Evolutionary conservation across 2,888 invertebrate genomes (phyloP).

Genomic region (Hirtodrosophila alboralis): DNA sequence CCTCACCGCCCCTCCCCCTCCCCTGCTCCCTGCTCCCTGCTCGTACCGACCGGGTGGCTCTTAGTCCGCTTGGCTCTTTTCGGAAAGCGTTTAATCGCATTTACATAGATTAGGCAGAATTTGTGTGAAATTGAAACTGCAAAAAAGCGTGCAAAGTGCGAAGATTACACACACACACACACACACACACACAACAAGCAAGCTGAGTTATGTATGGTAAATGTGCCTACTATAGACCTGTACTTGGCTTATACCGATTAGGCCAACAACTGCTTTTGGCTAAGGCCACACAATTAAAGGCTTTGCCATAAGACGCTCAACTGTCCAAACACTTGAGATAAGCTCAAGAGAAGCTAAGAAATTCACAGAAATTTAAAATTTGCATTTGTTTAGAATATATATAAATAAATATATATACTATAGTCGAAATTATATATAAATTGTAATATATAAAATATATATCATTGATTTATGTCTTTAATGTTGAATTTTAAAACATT

Average conservation of each 20-base stretch:
- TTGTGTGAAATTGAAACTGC: conserved; percentile 79
- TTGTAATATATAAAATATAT: no score
- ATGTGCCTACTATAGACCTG: no score
- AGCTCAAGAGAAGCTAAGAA: neutral
- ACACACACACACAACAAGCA: conserved; percentile 1
- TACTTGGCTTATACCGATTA: conserved; percentile 26
- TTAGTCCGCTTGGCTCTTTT: conserved; percentile 41
- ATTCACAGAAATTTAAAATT: no score
- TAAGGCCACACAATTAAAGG: conserved; percentile 14
- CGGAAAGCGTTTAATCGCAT: conserved; percentile 79
- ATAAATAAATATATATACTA: no score
- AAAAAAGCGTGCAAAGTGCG: conserved; percentile 73
- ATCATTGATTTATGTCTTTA: no score
- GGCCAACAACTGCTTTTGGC: conserved; percentile 25
- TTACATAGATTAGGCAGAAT: conserved; percentile 80
- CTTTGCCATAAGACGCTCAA: conserved; percentile 26
- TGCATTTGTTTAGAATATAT: no score
- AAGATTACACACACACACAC: conserved; percentile 46
- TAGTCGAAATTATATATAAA: no score
- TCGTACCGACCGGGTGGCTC: conserved; percentile 7
- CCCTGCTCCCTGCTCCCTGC: no score
- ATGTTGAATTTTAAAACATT: no score
- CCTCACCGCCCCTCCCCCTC: neutral
- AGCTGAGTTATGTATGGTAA: conserved; percentile 26
- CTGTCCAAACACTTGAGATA: conserved; percentile 40